These are phyloP conservation scores for Carollia perspicillata DNA, from an alignment of 2,113 vertebrate species.

Conservation along the genomic window DNA sequence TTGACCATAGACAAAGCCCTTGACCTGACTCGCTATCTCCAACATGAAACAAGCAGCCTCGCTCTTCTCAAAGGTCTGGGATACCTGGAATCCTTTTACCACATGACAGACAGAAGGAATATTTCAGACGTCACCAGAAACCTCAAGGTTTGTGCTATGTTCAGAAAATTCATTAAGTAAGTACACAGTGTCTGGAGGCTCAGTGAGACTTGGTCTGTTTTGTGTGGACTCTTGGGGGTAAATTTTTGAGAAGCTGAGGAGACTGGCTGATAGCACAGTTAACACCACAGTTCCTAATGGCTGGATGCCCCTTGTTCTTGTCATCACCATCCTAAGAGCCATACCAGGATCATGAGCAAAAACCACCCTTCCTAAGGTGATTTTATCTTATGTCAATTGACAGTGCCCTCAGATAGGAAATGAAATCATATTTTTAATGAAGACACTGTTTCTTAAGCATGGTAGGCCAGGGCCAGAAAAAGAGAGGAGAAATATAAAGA, in stretches of 20 bases:
- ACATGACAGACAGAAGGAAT: slow-evolving; percentile 44
- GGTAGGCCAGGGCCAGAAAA: background rate
- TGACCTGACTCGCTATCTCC: slow-evolving; percentile 43
- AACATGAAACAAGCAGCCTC: slow-evolving; percentile 38
- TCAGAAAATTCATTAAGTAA: background rate
- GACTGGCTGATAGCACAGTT: background rate
- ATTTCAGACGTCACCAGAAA: slow-evolving; percentile 62
- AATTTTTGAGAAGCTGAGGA: background rate
- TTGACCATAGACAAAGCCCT: slow-evolving; percentile 54
- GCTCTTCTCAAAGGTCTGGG: slow-evolving; percentile 50
- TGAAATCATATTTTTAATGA: background rate
- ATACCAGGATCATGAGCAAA: background rate
- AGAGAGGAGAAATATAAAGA: background rate
- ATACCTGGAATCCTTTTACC: slow-evolving; percentile 56
- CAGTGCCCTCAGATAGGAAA: background rate
- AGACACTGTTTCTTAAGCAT: background rate
- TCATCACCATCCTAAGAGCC: background rate
- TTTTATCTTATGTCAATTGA: background rate
- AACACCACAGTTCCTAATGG: no score
- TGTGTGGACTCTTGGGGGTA: background rate
- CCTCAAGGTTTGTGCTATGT: slow-evolving; percentile 61
- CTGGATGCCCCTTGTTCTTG: background rate
- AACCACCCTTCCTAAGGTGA: background rate
- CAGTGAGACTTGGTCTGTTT: background rate
- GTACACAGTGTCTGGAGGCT: background rate